Percentiles rank a stretch among this genome's conserved stretches.
Evolutionary conservation across 2,888 invertebrate genomes (phyloP).

Genomic region (Limnephilus auricula): DNA sequence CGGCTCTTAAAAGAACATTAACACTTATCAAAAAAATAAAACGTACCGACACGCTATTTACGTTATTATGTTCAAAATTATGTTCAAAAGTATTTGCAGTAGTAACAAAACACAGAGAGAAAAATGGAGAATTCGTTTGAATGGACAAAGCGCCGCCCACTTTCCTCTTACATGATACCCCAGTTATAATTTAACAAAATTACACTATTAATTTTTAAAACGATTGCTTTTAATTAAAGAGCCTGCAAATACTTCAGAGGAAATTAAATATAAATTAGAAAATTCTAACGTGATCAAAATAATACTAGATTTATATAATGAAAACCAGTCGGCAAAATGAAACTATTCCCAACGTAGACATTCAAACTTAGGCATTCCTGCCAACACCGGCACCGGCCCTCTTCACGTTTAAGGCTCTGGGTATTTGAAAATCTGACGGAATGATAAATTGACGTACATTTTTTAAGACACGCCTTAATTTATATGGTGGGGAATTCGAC

Average conservation of each 20-base stretch:
- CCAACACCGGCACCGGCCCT: slow-evolving; percentile 2
- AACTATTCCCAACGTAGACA: background rate
- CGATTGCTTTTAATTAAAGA: too few species aligned
- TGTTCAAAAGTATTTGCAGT: too few species aligned
- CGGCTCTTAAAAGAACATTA: too few species aligned
- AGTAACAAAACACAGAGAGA: too few species aligned
- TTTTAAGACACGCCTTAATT: background rate
- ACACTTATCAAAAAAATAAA: too few species aligned
- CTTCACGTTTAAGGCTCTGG: background rate
- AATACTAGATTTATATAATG: background rate
- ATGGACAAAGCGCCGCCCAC: too few species aligned
- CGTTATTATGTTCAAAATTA: too few species aligned
- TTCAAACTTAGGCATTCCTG: slow-evolving; percentile 6
- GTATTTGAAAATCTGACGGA: slow-evolving; percentile 8
- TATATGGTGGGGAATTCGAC: background rate
- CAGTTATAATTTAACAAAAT: too few species aligned
- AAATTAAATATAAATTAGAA: background rate
- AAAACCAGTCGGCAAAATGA: background rate
- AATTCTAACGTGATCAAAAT: background rate
- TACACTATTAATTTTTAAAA: too few species aligned
- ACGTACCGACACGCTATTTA: too few species aligned
- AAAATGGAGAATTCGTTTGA: too few species aligned
- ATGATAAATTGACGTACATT: slow-evolving; percentile 26
- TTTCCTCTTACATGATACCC: too few species aligned
- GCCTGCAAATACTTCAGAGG: background rate